Evolutionary conservation across 2,888 invertebrate species (phyloP).

Genomic region (Callosobruchus maculatus): DNA sequence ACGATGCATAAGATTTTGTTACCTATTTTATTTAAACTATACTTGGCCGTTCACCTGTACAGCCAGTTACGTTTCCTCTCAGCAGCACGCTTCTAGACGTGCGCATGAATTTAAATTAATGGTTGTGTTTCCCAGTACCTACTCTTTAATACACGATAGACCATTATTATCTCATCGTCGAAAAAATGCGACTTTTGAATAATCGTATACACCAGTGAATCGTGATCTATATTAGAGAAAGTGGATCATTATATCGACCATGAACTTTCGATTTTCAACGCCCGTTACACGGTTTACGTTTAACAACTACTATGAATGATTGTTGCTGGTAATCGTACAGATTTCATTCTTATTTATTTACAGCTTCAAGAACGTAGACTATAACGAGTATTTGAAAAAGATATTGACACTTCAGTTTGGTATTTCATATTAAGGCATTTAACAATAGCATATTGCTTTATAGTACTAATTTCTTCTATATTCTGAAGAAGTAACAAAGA

Average conservation of each 20-base stretch:
- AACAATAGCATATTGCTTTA: no score
- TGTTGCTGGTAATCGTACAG: not conserved
- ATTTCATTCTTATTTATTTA: not conserved
- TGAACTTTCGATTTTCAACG: constrained; percentile 32
- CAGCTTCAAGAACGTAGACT: not conserved
- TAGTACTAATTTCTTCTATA: no score
- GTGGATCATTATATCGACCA: constrained; percentile 31
- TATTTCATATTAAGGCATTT: not conserved
- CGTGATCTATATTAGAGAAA: constrained; percentile 30
- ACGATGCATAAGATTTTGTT: no score
- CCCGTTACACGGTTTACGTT: constrained; percentile 3
- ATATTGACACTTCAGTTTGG: not conserved
- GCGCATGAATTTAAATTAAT: not conserved
- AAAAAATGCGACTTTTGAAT: not conserved
- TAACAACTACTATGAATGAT: not conserved
- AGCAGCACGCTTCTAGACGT: not conserved
- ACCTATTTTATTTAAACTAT: not conserved
- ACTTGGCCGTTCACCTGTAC: not conserved
- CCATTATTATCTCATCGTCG: not conserved
- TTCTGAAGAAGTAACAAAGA: no score
- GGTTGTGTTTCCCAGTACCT: not conserved
- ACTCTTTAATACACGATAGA: not conserved
- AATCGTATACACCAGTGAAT: not conserved
- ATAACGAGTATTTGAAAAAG: not conserved
- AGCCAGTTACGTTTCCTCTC: not conserved